Base-by-base conservation (phyloP, 2,113 vertebrate species). In the rat (Rattus norvegicus) region DNA sequence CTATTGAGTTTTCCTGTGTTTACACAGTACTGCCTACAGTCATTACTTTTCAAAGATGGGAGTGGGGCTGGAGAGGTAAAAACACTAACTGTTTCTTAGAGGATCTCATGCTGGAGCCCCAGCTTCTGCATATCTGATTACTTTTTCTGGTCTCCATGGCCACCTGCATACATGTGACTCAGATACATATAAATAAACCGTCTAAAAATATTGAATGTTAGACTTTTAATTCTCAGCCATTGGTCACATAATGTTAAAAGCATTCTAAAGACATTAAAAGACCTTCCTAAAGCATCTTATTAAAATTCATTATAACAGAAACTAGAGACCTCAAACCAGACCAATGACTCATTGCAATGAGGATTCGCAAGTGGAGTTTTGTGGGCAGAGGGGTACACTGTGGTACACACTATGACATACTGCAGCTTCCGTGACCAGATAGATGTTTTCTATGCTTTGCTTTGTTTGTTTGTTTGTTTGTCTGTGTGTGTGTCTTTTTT, bases 1-100 rank as follows among this genome's bases (percentile, higher is more conserved):
- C 93, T 77, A 86, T 93, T 93, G 49, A 76, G 12, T 70, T 96
- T 59, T 95, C 95, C 94, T 88, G 88, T 47, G 65, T 92, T 94
- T 91, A 91, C 30, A 28, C 83, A 94, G 22, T 87, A 73, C 20
- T 86, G 70, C 26, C 52, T 93, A 2, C 70, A 81, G 13, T 67
- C 65, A 54, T 94, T 87, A 73, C 47, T 86, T 96, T 91, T 95
- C 52, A 63, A 95, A 90, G 30, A 20, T 92, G 65, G 19, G 47
- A 16, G 16, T 36, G 30, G 17, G 52, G 33, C 77, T 36, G 24
- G 52, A 56, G 52, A 81, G 79, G 5, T 22, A n/a, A 59, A 20
- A n/a, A 20, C 28, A 52, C 73, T 6, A 3, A 22, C 79, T 59
- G 54, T 54, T 83, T 9, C 20, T 56, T 33, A 80, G 49, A 54